phyloP scores from a whole-genome alignment of 2,888 invertebrate genomes.

The Protonemura montana region DNA sequence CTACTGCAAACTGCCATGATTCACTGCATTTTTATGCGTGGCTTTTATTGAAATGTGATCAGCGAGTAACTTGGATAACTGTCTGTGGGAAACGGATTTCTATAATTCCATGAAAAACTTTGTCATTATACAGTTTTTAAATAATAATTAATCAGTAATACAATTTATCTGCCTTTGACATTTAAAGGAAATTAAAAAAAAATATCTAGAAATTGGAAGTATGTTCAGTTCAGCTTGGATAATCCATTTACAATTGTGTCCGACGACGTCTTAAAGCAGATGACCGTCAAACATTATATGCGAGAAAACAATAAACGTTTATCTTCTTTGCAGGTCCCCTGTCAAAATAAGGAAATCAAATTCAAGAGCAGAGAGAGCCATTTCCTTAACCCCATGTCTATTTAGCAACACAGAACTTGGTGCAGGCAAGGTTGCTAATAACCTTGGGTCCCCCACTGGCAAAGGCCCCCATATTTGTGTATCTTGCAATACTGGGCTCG shows the following conservation, averaged over 20 bases:
- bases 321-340: slow-evolving; percentile 41
- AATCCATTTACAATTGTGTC: no score
- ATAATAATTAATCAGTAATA: no score
- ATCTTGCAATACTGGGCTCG: slow-evolving; percentile 16
- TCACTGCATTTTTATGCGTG: not conserved
- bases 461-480: not conserved
- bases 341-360: slow-evolving; percentile 7
- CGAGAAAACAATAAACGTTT: not conserved
- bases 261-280: no score
- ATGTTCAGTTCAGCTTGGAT: no score
- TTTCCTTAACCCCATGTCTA: not conserved
- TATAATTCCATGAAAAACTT: no score
- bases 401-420: not conserved
- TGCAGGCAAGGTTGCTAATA: not conserved
- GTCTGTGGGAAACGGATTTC: no score
- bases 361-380: not conserved
- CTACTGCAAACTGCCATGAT: not conserved
- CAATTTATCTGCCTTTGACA: no score
- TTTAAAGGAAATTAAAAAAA: no score
- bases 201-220: no score
- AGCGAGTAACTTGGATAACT: no score
- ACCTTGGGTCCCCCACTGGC: slow-evolving; percentile 49
- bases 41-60: no score
- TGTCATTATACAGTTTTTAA: no score
- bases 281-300: not conserved